phyloP scores from a whole-genome alignment of 1,140 invertebrate species.

The Pinna nobilis region DNA sequence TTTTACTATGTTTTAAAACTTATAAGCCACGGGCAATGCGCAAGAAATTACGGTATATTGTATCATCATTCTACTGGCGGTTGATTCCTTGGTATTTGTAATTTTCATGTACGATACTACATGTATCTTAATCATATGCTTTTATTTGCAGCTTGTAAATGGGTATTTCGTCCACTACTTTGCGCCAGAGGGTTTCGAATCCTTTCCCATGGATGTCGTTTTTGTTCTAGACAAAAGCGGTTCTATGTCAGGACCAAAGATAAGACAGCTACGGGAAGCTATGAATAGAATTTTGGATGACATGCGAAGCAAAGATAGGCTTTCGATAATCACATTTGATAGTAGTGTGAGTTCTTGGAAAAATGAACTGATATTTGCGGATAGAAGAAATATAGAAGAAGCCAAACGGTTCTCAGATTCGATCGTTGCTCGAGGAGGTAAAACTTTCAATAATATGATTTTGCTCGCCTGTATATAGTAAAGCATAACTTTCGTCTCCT shows the following conservation, averaged over 20 bases:
- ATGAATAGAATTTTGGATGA: conserved; percentile 81
- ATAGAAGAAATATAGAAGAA: not conserved
- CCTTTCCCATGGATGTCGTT: conserved; percentile 81
- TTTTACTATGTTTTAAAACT: too few species aligned
- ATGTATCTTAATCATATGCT: not conserved
- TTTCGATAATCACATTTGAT: conserved; percentile 80
- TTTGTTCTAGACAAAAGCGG: conserved; percentile 84
- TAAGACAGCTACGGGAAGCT: conserved; percentile 80
- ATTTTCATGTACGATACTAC: too few species aligned
- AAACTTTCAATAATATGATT: not conserved
- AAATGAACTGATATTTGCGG: conserved; percentile 28
- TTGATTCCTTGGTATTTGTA: too few species aligned
- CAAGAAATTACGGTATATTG: too few species aligned
- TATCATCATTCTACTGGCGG: too few species aligned
- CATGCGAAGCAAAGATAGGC: conserved; percentile 79
- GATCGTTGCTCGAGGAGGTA: conserved; percentile 36
- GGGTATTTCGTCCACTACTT: conserved; percentile 87
- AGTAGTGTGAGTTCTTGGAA: conserved; percentile 62
- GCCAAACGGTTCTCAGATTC: conserved; percentile 36
- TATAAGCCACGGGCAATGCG: too few species aligned
- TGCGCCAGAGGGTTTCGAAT: conserved; percentile 77
- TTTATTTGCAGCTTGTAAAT: conserved; percentile 78
- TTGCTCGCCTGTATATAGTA: too few species aligned
- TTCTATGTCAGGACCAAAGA: conserved; percentile 82
- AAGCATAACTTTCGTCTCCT: too few species aligned